These are phyloP conservation scores for Acleris cristana DNA, from an alignment of 2,888 invertebrate species.

Conservation along the genomic window DNA sequence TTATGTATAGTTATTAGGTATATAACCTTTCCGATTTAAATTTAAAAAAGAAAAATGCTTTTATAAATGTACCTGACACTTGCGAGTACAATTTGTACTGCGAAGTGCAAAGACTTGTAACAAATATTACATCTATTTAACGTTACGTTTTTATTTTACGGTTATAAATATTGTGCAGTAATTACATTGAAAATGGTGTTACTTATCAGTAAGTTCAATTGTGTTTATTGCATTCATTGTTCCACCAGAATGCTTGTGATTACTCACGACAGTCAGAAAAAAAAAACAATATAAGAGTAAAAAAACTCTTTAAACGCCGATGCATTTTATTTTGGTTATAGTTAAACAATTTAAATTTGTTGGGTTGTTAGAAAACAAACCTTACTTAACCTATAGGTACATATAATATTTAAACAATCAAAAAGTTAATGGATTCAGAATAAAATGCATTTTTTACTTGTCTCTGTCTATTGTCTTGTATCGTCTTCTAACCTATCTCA, in stretches of 20 bases:
- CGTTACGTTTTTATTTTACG: conserved; percentile 53
- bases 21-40: conserved; percentile 1
- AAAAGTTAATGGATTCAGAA: too few species aligned
- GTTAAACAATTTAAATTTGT: too few species aligned
- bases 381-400: too few species aligned
- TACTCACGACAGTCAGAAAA: conserved; percentile 15
- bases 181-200: conserved; percentile 72
- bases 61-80: neutral
- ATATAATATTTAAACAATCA: too few species aligned
- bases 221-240: conserved; percentile 45
- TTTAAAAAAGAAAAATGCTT: neutral
- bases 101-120: conserved; percentile 45
- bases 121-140: conserved; percentile 59
- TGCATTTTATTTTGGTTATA: too few species aligned
- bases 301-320: too few species aligned
- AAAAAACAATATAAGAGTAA: neutral
- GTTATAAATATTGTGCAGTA: conserved; percentile 77
- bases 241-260: conserved; percentile 19
- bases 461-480: too few species aligned
- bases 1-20: conserved; percentile 35
- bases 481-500: too few species aligned
- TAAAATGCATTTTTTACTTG: too few species aligned
- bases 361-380: too few species aligned
- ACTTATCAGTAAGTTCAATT: conserved; percentile 41
- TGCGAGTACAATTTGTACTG: neutral